Percentiles rank a stretch among this genome's conserved stretches.
phyloP scores from a whole-genome alignment of 2,888 invertebrate genomes.

The Capitulum mitella region DNA sequence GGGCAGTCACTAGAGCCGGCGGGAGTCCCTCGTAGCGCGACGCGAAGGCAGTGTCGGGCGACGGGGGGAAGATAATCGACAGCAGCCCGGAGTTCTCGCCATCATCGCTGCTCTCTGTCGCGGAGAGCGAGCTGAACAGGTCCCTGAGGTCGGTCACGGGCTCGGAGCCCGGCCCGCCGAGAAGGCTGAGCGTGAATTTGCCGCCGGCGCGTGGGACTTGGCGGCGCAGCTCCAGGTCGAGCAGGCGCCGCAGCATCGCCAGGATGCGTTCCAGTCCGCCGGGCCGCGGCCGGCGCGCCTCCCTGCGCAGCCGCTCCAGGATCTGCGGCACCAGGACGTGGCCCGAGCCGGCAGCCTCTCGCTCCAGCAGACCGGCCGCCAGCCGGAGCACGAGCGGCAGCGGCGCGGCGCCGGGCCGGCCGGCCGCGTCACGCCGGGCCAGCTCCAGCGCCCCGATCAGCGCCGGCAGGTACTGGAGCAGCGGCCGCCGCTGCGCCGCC shows the following conservation, averaged over 20 bases:
- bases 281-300: neutral
- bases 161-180: neutral
- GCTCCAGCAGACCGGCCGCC: neutral
- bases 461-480: neutral
- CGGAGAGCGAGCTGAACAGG: neutral
- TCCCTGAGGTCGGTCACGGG: neutral
- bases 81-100: neutral
- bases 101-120: neutral
- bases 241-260: neutral
- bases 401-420: neutral
- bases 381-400: neutral
- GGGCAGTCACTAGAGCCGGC: neutral
- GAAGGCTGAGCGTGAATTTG: neutral
- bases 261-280: neutral
- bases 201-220: neutral
- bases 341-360: neutral
- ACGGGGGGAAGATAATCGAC: too few relatives aligned
- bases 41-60: too few relatives aligned
- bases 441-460: neutral
- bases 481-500: neutral
- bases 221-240: neutral
- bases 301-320: neutral
- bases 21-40: neutral
- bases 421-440: neutral
- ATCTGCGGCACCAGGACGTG: conserved; percentile 1